phyloP scores from a whole-genome alignment of 2,888 invertebrate genomes.

The Mythimna loreyi region DNA sequence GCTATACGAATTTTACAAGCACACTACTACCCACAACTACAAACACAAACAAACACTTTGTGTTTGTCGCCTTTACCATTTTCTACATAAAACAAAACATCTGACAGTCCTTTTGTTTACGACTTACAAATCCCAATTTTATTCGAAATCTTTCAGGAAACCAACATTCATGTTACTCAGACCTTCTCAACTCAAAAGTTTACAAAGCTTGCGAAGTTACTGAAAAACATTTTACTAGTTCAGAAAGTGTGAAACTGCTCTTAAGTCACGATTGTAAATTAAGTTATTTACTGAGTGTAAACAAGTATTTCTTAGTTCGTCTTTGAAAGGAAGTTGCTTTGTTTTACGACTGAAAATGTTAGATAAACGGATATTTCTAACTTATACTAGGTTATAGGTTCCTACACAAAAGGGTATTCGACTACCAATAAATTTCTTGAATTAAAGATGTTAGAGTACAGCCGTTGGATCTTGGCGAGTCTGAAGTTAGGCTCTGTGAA shows the following conservation, averaged over 20 bases:
- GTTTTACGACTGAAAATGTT: conserved; percentile 18
- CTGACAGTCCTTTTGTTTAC: conserved; percentile 55
- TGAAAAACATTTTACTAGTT: conserved; percentile 27
- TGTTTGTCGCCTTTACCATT: conserved; percentile 58
- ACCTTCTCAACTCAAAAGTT: conserved; percentile 12
- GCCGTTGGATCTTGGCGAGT: too few relatives aligned
- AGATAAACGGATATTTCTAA: conserved; percentile 1
- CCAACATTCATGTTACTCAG: neutral
- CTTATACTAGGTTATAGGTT: neutral
- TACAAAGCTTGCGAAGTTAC: conserved; percentile 17
- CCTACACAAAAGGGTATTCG: neutral
- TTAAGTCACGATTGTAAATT: conserved; percentile 47
- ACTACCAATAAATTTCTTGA: too few relatives aligned
- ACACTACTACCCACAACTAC: too few relatives aligned
- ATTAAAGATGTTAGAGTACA: too few relatives aligned
- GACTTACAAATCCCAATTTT: conserved; percentile 45
- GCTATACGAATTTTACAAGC: too few relatives aligned
- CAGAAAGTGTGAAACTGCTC: conserved; percentile 30
- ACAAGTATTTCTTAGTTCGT: conserved; percentile 42
- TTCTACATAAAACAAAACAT: conserved; percentile 61
- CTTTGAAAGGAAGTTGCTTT: conserved; percentile 26
- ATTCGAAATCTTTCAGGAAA: conserved; percentile 39
- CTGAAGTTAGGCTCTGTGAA: too few relatives aligned
- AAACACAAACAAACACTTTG: conserved; percentile 22
- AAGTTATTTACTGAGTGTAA: conserved; percentile 44